Conservation (phyloP, 2,797 vertebrate genomes). For the Darevskia mixta region DNA sequence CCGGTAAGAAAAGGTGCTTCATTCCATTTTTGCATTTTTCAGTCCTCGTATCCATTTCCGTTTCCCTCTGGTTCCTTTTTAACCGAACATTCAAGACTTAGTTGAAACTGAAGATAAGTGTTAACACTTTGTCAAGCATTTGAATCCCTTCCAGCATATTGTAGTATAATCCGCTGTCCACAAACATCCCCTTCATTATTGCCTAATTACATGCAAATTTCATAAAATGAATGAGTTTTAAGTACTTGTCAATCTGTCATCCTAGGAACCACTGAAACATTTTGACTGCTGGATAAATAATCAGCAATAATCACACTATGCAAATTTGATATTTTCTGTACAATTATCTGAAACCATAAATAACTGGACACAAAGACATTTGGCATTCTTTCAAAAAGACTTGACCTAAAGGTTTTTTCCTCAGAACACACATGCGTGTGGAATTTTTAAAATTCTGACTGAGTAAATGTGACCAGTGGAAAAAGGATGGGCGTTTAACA, state of each 20-base stretch:
- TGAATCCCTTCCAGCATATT: slow-evolving; percentile 85
- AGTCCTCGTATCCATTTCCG: slow-evolving; percentile 71
- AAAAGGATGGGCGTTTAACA: slow-evolving; percentile 64
- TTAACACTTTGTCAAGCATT: slow-evolving; percentile 86
- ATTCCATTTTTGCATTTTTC: slow-evolving; percentile 72
- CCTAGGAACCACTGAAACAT: slow-evolving; percentile 95
- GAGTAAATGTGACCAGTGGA: slow-evolving; percentile 70
- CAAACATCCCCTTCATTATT: slow-evolving; percentile 95
- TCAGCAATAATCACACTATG: slow-evolving; percentile 99
- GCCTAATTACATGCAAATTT: slow-evolving; percentile 99
- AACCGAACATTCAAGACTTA: slow-evolving; percentile 80
- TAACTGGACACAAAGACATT: slow-evolving; percentile 97
- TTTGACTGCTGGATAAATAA: slow-evolving; percentile 99
- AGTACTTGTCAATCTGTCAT: slow-evolving; percentile 99
- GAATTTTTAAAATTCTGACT: slow-evolving; percentile 75
- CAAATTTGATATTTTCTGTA: slow-evolving; percentile 99
- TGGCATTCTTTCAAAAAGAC: slow-evolving; percentile 91
- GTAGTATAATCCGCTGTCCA: slow-evolving; percentile 92
- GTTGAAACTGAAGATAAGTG: slow-evolving; percentile 83
- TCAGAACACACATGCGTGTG: slow-evolving; percentile 76
- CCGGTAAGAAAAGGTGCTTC: slow-evolving; percentile 58
- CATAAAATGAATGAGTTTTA: slow-evolving; percentile 99
- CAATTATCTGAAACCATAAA: slow-evolving; percentile 96
- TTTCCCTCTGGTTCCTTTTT: slow-evolving; percentile 68
- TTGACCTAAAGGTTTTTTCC: slow-evolving; percentile 81